A percentile compares a stretch with the other conserved stretches of the same genome.
These are phyloP conservation scores for Cyprinodon diabolis DNA, from an alignment of 2,797 vertebrate genomes.

Conservation along the genomic window DNA sequence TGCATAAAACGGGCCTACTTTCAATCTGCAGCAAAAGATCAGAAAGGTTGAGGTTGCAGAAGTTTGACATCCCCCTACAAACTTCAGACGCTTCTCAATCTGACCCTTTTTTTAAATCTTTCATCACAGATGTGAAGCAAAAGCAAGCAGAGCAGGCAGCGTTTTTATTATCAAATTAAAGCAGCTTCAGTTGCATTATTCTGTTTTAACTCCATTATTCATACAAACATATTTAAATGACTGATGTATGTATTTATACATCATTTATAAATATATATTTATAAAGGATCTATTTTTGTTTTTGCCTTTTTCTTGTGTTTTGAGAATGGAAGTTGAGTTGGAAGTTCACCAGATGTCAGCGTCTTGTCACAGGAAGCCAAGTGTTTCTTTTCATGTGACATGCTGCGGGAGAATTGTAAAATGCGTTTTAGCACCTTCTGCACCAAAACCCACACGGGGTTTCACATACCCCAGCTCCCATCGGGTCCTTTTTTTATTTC, in stretches of 20 bases:
- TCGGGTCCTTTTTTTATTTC: not conserved
- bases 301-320: accelerated
- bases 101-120: not conserved
- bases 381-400: not conserved
- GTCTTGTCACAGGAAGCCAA: constrained; percentile 64
- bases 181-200: not conserved
- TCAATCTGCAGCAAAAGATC: constrained; percentile 24
- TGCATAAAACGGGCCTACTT: constrained; percentile 34
- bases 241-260: too few relatives aligned
- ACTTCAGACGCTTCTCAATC: constrained; percentile 10
- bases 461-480: constrained; percentile 17
- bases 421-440: constrained; percentile 58
- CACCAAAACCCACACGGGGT: constrained; percentile 62
- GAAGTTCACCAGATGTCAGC: constrained; percentile 25
- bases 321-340: constrained; percentile 10
- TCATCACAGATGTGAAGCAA: constrained; percentile 3
- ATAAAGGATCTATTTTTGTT: not conserved
- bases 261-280: too few relatives aligned
- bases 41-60: constrained; percentile 32
- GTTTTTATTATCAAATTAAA: not conserved
- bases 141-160: not conserved
- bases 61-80: constrained; percentile 2
- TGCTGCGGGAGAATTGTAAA: not conserved
- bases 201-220: too few relatives aligned
- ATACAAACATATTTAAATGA: too few relatives aligned